A percentile compares a stretch with the other conserved stretches of the same genome.
Conservation (phyloP, 1,140 invertebrate species). For the Neodiprion pinetum region DNA sequence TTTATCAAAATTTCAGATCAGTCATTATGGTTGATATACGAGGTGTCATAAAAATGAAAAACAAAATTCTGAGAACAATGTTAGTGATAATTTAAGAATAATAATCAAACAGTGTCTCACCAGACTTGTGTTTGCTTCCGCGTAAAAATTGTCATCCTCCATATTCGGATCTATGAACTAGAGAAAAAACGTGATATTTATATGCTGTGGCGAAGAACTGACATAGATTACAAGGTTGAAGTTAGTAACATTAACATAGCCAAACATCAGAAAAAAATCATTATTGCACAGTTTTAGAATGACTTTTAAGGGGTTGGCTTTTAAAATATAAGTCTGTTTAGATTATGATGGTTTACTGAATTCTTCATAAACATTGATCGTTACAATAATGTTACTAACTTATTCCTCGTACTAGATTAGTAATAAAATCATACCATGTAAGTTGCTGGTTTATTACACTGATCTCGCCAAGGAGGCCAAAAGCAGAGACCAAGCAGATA, state of each 20-base stretch:
- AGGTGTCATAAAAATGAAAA: not conserved
- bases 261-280: too few species aligned
- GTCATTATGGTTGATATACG: too few species aligned
- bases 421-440: slow-evolving; percentile 65
- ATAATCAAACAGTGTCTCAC: slow-evolving; percentile 47
- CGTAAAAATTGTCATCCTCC: slow-evolving; percentile 73
- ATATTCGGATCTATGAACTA: slow-evolving; percentile 72
- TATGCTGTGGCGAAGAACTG: slow-evolving; percentile 12
- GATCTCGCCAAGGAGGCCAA: slow-evolving; percentile 82
- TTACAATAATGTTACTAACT: too few species aligned
- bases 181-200: slow-evolving; percentile 33
- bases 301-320: too few species aligned
- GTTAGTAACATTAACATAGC: too few species aligned
- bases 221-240: not conserved
- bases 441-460: slow-evolving; percentile 71
- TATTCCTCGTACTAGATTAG: too few species aligned
- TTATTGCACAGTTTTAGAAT: not conserved
- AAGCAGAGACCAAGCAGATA: slow-evolving; percentile 85
- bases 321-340: not conserved
- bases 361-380: too few species aligned
- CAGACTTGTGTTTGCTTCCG: slow-evolving; percentile 66
- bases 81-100: slow-evolving; percentile 14
- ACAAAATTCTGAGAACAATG: not conserved
- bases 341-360: not conserved
- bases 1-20: too few species aligned